Conservation (phyloP, 2,888 invertebrate genomes). For the Choreutis nemorana region DNA sequence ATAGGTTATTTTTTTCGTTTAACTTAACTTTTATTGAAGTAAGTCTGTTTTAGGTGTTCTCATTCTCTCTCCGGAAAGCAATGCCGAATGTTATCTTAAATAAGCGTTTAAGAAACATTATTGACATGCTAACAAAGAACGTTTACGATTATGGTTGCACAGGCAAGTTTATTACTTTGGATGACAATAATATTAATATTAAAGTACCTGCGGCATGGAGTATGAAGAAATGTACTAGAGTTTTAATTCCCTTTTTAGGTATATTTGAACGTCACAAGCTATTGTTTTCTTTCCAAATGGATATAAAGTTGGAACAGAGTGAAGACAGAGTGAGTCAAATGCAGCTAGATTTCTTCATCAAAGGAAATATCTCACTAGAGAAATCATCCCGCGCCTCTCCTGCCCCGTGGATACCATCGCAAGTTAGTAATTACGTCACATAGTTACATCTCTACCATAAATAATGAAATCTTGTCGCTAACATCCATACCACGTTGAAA, state of each 20-base stretch:
- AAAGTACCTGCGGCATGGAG: neutral
- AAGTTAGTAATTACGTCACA: slow-evolving; percentile 24
- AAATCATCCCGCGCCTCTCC: slow-evolving; percentile 74
- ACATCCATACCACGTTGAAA: no score
- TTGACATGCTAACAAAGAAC: slow-evolving; percentile 84
- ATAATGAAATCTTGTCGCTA: no score
- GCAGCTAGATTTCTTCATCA: slow-evolving; percentile 91
- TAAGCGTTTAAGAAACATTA: slow-evolving; percentile 81
- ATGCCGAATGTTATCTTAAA: slow-evolving; percentile 80
- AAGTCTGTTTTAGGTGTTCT: slow-evolving; percentile 70
- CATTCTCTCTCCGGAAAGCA: slow-evolving; percentile 81
- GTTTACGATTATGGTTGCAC: slow-evolving; percentile 93
- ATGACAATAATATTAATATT: neutral
- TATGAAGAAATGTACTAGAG: neutral
- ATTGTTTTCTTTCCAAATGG: slow-evolving; percentile 91
- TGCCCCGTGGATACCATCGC: slow-evolving; percentile 73
- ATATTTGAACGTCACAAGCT: slow-evolving; percentile 93
- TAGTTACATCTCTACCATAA: no score
- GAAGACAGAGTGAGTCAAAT: slow-evolving; percentile 68
- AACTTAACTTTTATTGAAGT: slow-evolving; percentile 81
- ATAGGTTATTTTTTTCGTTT: no score
- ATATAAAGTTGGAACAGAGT: slow-evolving; percentile 81
- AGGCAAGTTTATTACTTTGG: slow-evolving; percentile 47
- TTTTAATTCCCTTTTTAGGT: slow-evolving; percentile 46
- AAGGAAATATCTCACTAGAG: slow-evolving; percentile 82